Conservation (phyloP, 2,113 vertebrate genomes). For the Rhabdomys dilectus region DNA sequence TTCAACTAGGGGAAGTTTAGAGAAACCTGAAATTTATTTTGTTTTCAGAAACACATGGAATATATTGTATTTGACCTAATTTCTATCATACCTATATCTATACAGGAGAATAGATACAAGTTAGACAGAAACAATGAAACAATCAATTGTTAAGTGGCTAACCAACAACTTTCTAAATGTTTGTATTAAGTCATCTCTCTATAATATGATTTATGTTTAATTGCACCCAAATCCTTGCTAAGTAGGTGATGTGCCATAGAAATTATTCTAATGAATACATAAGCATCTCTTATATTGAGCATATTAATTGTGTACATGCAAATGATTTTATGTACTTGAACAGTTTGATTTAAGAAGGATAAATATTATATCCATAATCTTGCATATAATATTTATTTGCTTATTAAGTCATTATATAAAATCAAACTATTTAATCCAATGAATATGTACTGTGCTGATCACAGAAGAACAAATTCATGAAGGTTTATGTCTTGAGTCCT, state of each 20-base stretch:
- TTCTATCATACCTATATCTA: not conserved
- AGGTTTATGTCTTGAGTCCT: conserved; percentile 45
- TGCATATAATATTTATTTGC: conserved; percentile 63
- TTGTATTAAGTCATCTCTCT: conserved; percentile 46
- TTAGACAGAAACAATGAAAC: conserved; percentile 32
- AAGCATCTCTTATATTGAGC: conserved; percentile 67
- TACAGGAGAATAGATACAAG: not conserved
- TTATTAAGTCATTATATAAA: conserved; percentile 64
- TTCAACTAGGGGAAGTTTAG: not conserved
- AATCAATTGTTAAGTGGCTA: conserved; percentile 42
- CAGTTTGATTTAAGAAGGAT: conserved; percentile 74
- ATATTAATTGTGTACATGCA: conserved; percentile 78
- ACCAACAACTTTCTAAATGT: conserved; percentile 65
- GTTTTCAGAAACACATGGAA: not conserved
- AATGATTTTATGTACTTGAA: conserved; percentile 74
- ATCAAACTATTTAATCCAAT: conserved; percentile 60
- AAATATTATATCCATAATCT: conserved; percentile 73
- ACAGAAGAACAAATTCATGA: conserved; percentile 52
- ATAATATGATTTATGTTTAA: conserved; percentile 64
- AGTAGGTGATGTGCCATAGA: conserved; percentile 50
- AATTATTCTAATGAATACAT: conserved; percentile 73
- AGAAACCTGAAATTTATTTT: conserved; percentile 33
- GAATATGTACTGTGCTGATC: conserved; percentile 56
- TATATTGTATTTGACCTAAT: not conserved
- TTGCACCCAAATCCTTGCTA: conserved; percentile 58